These are phyloP conservation scores for Gadus chalcogrammus DNA, from an alignment of 2,113 vertebrate species.

Conservation along the genomic window DNA sequence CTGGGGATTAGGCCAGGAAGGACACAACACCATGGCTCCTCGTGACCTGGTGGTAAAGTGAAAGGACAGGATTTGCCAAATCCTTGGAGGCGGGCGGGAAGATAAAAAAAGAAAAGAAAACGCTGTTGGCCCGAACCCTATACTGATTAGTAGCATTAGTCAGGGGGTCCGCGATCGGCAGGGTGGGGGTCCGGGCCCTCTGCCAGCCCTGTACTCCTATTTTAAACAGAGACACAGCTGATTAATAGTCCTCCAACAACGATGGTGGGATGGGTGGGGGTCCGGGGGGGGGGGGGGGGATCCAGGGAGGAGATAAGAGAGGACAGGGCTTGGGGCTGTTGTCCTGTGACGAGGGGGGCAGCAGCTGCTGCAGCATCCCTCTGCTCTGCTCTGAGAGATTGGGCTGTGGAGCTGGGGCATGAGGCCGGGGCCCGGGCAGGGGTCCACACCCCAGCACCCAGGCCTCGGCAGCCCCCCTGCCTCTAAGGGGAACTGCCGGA, in stretches of 20 bases:
- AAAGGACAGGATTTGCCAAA: no score
- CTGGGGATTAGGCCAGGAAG: no score
- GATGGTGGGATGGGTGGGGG: no score
- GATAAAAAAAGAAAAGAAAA: no score
- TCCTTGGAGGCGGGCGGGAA: no score
- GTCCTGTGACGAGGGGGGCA: conserved; percentile 27
- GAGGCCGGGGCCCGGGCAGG: conserved; percentile 13
- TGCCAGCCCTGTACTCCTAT: conserved; percentile 38
- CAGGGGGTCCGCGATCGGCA: neutral
- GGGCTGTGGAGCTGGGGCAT: conserved; percentile 34
- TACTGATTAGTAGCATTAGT: neutral
- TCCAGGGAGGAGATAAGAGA: conserved; percentile 43
- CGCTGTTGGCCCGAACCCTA: no score
- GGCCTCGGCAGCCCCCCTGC: conserved; percentile 6
- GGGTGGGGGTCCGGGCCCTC: conserved; percentile 1
- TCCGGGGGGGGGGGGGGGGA: conserved; percentile 9
- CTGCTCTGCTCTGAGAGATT: conserved; percentile 35
- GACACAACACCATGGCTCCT: no score
- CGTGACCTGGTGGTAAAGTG: no score
- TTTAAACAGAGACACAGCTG: conserved; percentile 16
- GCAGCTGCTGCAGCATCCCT: conserved; percentile 41
- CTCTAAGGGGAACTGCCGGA: no score
- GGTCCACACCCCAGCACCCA: conserved; percentile 39
- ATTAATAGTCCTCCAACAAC: conserved; percentile 41
- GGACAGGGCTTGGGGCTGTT: conserved; percentile 35